Evolutionary conservation across 2,113 vertebrate genomes (phyloP).

Genomic region (cattle (Bos taurus)): ARS-UCD2.0 NC_037332.1:57393501-57394000

Average conservation of each 20-base stretch:
- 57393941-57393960: neutral
- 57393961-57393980: neutral
- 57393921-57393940: neutral
- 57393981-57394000: neutral
- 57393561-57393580: neutral
- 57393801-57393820: neutral
- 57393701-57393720: neutral
- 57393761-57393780: neutral
- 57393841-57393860: neutral
- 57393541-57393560: neutral
- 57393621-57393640: neutral
- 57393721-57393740: neutral
- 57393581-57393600: neutral
- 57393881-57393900: neutral
- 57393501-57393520: rapidly evolving
- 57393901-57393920: slow-evolving; percentile 7
- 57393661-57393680: rapidly evolving
- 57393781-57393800: neutral
- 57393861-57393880: neutral
- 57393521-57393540: neutral
- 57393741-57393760: neutral
- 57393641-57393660: neutral
- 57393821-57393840: neutral
- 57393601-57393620: neutral
- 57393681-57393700: neutral